These are phyloP conservation scores for Drosophila miranda DNA, from an alignment of 1,140 invertebrate species.

Conservation along the genomic window DNA sequence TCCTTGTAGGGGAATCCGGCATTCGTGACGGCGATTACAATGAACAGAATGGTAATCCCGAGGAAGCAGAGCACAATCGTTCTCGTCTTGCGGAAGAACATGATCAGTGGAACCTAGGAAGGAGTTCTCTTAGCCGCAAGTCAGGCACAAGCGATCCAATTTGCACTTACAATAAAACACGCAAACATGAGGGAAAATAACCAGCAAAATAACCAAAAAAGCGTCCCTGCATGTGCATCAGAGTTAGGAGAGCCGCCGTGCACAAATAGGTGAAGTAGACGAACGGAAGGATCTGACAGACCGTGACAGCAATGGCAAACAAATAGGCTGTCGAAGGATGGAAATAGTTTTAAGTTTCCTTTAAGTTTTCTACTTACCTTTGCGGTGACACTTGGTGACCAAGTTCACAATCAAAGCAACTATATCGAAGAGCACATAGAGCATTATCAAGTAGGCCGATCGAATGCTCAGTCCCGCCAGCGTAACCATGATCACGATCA, in stretches of 20 bases:
- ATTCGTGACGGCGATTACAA: slow-evolving; percentile 86
- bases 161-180: slow-evolving; percentile 66
- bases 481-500: slow-evolving; percentile 62
- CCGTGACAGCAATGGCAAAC: slow-evolving; percentile 85
- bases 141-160: too few species aligned
- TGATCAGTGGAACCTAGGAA: slow-evolving; percentile 61
- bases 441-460: slow-evolving; percentile 71
- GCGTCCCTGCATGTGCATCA: slow-evolving; percentile 87
- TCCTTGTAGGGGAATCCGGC: slow-evolving; percentile 90
- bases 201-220: too few species aligned
- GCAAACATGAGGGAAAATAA: slow-evolving; percentile 79
- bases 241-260: slow-evolving; percentile 86
- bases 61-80: slow-evolving; percentile 82
- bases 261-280: slow-evolving; percentile 85
- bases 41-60: slow-evolving; percentile 85
- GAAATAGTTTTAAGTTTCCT: background rate
- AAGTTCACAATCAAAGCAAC: slow-evolving; percentile 72
- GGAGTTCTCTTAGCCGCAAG: background rate
- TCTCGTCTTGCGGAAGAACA: slow-evolving; percentile 77
- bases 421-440: slow-evolving; percentile 73
- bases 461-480: slow-evolving; percentile 57
- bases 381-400: slow-evolving; percentile 77
- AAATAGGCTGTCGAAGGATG: slow-evolving; percentile 83
- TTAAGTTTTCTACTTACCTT: slow-evolving; percentile 34
- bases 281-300: slow-evolving; percentile 78